phyloP scores from a whole-genome alignment of 2,888 invertebrate genomes.

The Spilosoma lubricipeda region DNA sequence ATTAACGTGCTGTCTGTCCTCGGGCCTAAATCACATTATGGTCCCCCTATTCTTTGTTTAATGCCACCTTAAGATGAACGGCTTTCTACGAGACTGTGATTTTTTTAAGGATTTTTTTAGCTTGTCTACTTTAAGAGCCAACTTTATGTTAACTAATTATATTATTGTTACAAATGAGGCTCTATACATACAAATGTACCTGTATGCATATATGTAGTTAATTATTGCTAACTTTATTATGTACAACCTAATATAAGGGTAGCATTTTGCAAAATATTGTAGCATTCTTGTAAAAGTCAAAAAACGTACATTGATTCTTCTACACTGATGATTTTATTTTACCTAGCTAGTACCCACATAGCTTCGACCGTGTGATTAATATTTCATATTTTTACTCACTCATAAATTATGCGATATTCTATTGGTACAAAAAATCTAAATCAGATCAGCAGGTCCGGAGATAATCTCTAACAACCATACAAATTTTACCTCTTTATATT shows the following conservation, averaged over 20 bases:
- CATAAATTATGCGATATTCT: too few relatives aligned
- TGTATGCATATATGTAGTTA: too few relatives aligned
- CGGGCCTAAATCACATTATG: conserved; percentile 81
- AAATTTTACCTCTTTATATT: too few relatives aligned
- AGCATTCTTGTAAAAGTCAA: too few relatives aligned
- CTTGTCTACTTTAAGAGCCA: not conserved
- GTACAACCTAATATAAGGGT: not conserved
- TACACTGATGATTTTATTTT: too few relatives aligned
- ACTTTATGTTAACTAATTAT: not conserved
- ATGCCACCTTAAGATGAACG: conserved; percentile 70
- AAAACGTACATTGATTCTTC: too few relatives aligned
- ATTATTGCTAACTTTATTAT: not conserved
- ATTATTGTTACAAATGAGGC: not conserved
- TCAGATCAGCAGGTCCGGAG: too few relatives aligned
- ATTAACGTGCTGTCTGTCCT: conserved; percentile 82
- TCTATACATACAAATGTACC: not conserved
- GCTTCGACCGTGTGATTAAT: too few relatives aligned
- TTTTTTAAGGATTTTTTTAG: conserved; percentile 50
- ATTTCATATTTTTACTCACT: too few relatives aligned
- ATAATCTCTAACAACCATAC: too few relatives aligned
- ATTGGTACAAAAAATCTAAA: too few relatives aligned
- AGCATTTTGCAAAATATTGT: not conserved
- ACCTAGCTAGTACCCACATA: too few relatives aligned
- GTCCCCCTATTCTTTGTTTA: conserved; percentile 73
- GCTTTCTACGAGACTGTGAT: conserved; percentile 63